Conservation (phyloP, 2,797 vertebrate genomes). For the Muscicapa comitata region DNA sequence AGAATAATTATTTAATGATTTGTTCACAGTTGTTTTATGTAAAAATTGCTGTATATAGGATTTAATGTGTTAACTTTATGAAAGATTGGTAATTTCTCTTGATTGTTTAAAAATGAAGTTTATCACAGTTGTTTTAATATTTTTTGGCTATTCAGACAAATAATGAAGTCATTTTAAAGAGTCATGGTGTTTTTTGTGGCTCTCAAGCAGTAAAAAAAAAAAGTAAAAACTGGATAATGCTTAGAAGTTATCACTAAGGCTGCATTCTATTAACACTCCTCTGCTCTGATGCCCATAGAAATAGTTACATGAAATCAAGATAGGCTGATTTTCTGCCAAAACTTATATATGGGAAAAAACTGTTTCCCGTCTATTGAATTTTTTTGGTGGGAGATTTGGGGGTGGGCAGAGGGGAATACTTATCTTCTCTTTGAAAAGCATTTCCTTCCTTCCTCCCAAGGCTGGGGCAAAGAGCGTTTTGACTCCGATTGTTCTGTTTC, state of each 20-base stretch:
- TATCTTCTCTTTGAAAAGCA: neutral
- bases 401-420: neutral
- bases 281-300: neutral
- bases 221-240: neutral
- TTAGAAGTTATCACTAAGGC: neutral
- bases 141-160: neutral
- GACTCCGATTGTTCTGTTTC: neutral
- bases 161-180: neutral
- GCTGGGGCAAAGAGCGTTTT: neutral
- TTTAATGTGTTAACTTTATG: neutral
- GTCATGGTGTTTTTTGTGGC: fast-evolving
- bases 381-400: neutral
- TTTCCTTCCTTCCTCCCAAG: neutral
- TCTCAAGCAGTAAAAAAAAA: neutral
- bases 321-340: neutral
- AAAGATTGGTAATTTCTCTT: neutral
- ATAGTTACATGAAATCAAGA: neutral
- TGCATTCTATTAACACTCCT: neutral
- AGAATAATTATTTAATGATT: neutral
- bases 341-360: neutral
- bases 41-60: neutral
- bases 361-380: neutral
- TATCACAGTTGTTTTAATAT: neutral
- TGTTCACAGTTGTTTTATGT: neutral
- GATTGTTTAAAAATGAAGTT: neutral